Percentiles rank a stretch among this genome's conserved stretches.
Evolutionary conservation across 1,140 invertebrate species (phyloP).

Genomic region (honey bee (Apis mellifera)): Amel_HAv3.1 CM009941.2:10170001-10170500

Average conservation of each 20-base stretch:
- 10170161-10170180: slow-evolving; percentile 35
- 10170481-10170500: no score
- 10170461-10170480: no score
- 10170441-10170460: no score
- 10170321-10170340: no score
- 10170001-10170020: no score
- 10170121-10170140: slow-evolving; percentile 64
- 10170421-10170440: no score
- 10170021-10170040: background rate
- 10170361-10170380: no score
- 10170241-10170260: background rate
- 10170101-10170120: slow-evolving; percentile 59
- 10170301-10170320: no score
- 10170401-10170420: no score
- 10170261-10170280: background rate
- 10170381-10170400: no score
- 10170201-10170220: slow-evolving; percentile 1
- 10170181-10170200: slow-evolving; percentile 15
- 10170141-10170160: slow-evolving; percentile 52
- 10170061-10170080: background rate
- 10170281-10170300: no score
- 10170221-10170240: background rate
- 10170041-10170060: slow-evolving; percentile 4
- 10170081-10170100: background rate
- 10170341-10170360: no score